Conservation (phyloP, 2,113 vertebrate species). For the Perognathus longimembris region DNA sequence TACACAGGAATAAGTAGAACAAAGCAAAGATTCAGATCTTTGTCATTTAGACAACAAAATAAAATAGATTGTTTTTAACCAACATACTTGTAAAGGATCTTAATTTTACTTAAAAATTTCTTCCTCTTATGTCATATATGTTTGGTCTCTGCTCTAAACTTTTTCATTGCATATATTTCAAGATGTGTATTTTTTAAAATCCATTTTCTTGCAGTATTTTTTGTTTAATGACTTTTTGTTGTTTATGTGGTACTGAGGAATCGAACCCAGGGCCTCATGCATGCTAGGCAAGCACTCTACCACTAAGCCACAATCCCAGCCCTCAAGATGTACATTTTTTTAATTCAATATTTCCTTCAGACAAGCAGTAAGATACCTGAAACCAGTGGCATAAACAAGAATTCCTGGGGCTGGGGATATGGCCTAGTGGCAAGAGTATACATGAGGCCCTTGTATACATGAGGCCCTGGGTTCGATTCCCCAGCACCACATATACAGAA, state of each 20-base stretch:
- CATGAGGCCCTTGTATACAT: too few relatives aligned
- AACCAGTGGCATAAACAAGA: constrained; percentile 10
- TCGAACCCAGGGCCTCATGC: too few relatives aligned
- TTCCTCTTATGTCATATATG: background rate
- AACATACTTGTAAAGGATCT: background rate
- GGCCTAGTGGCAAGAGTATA: too few relatives aligned
- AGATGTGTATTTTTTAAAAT: background rate
- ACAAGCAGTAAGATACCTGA: background rate
- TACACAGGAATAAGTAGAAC: background rate
- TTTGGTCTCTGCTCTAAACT: background rate
- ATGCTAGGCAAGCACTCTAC: too few relatives aligned
- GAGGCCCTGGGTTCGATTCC: too few relatives aligned
- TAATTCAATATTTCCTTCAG: background rate
- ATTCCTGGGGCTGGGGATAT: too few relatives aligned
- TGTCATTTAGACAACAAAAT: constrained; percentile 11
- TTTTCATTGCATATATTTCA: background rate
- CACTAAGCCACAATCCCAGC: too few relatives aligned
- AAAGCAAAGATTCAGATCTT: background rate
- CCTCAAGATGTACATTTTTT: background rate
- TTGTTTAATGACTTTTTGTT: too few relatives aligned
- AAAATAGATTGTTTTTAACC: background rate
- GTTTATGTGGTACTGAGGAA: too few relatives aligned
- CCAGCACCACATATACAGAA: too few relatives aligned
- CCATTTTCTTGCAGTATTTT: too few relatives aligned
- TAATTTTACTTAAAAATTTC: constrained; percentile 9